Base-by-base conservation (phyloP, 2,888 invertebrate genomes). In the Heliconius ethilla region DNA sequence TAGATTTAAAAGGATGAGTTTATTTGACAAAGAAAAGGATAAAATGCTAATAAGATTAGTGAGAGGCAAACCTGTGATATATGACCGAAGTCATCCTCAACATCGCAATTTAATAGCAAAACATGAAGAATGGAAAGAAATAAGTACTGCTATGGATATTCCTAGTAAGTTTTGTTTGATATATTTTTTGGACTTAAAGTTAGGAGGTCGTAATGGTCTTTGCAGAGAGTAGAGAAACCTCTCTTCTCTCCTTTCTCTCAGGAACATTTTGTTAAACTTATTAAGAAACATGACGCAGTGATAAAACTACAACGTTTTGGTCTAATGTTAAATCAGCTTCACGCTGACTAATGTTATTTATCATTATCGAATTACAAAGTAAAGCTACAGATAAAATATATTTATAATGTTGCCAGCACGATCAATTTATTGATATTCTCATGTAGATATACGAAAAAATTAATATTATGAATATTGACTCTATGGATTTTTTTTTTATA, bases 31-130 rank as follows among this genome's bases (percentile, higher is more conserved):
- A 10, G 33, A 22, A 7, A 40, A 74, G 11, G 73, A 74, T 18
- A 25, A 40, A 40, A 62, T 18, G 25, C 11, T 74, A 37, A 74
- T 74, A 40, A 25, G 40, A 6, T 15, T 63, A 40, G 73, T 74
- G 5, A 62, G 18, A 18, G 15, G 22, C 6, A 74, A 25, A 40
- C 63, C 62, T 59, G 15, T 73, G n/a, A 11, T 73, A 37, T 73
- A 73, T 15, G 33, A 37, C 37, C 25, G 59, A 4, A 37, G 13
- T n/a, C 62, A 73, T n/a, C 73, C 73, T n/a, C 59, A 73, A 59
- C 33, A 73, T 62, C 33, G 73, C 9, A 73, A 62, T 18, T 62
- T 37, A 27, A 73, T 74, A 25, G 63, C 59, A 22, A 74, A 63
- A 10, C 15, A 74, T 37, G 2, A 1, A 1, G 73, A 59, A 18